These are phyloP conservation scores for Cotesia vestalis DNA, from an alignment of 1,140 invertebrate genomes.

Conservation along the genomic window DNA sequence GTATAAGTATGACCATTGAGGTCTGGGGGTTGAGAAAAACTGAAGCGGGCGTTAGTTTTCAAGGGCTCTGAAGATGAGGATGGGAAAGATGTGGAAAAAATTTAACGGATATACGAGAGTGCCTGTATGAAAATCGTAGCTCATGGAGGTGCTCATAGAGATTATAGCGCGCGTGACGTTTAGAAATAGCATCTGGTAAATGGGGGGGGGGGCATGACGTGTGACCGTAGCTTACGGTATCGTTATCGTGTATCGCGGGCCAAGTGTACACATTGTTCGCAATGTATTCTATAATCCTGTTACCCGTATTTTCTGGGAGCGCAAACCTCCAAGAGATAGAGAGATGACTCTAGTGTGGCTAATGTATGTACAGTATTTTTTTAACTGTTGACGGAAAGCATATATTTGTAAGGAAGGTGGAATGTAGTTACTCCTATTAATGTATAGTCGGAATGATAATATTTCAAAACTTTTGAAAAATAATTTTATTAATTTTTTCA, in stretches of 20 bases:
- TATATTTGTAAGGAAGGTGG: slow-evolving; percentile 45
- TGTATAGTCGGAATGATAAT: no score
- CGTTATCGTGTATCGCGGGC: slow-evolving; percentile 41
- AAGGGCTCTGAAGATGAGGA: not conserved
- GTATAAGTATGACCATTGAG: slow-evolving; percentile 9
- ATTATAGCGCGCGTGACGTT: slow-evolving; percentile 39
- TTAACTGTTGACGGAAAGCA: slow-evolving; percentile 63
- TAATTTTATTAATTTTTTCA: no score
- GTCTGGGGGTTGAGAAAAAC: not conserved
- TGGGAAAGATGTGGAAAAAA: slow-evolving; percentile 10
- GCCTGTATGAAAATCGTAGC: slow-evolving; percentile 24
- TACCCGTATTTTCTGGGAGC: slow-evolving; percentile 8
- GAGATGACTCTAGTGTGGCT: slow-evolving; percentile 47
- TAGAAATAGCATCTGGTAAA: slow-evolving; percentile 30
- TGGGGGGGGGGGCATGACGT: slow-evolving; percentile 23
- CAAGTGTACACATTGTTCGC: slow-evolving; percentile 1
- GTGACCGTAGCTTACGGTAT: slow-evolving; percentile 34
- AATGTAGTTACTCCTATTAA: no score
- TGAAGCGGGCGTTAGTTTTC: not conserved
- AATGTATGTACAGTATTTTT: slow-evolving; percentile 63
- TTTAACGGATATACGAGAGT: slow-evolving; percentile 11
- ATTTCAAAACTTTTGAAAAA: no score
- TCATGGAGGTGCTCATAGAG: slow-evolving; percentile 14
- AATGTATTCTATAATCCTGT: not conserved
- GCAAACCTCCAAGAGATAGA: slow-evolving; percentile 35